These are phyloP conservation scores for Mus musculus DNA, from an alignment of 2,113 vertebrate species.

Conservation along the genomic window DNA sequence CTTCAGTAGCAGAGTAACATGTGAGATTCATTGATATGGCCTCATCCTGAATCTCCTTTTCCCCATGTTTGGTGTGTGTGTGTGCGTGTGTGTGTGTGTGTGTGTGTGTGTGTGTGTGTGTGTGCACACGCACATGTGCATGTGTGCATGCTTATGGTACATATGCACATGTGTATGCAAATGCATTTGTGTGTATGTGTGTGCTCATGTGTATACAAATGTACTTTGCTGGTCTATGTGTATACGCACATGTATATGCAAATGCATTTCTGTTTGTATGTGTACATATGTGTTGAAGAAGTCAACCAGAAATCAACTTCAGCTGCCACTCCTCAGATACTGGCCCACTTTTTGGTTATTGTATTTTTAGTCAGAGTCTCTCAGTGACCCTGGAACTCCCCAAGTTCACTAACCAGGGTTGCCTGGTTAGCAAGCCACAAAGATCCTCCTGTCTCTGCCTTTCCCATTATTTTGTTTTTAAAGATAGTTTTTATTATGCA, in stretches of 20 bases:
- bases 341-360: background rate
- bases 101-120: no score
- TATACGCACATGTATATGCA: background rate
- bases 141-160: no score
- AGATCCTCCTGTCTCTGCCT: background rate
- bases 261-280: background rate
- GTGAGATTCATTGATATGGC: fast-evolving
- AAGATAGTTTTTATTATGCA: background rate
- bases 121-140: no score
- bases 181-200: background rate
- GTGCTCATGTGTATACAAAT: background rate
- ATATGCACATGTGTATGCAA: no score
- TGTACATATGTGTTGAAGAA: background rate
- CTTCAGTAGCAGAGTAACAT: background rate
- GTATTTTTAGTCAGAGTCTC: background rate
- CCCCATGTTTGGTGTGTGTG: no score
- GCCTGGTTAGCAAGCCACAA: background rate
- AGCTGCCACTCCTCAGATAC: background rate
- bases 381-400: background rate
- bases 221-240: background rate
- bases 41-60: no score
- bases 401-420: background rate
- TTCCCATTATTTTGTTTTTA: background rate
- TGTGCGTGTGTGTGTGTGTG: no score
- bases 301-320: background rate